phyloP scores from a whole-genome alignment of 2,797 vertebrate genomes.

The Mormyrus hasselquistii region DNA sequence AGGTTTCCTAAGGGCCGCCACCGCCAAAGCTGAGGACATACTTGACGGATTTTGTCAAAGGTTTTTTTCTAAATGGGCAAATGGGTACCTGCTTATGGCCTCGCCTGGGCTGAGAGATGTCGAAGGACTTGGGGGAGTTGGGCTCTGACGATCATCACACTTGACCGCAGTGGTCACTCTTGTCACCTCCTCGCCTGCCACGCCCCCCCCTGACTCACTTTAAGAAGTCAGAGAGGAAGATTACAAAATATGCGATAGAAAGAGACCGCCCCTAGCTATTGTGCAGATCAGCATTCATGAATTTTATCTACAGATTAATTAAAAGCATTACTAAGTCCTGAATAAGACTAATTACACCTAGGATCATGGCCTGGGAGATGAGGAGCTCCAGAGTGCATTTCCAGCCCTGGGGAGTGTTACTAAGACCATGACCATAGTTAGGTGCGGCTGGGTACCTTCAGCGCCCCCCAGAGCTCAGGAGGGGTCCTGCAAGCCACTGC shows the following conservation, averaged over 20 bases:
- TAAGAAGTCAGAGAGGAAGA: neutral
- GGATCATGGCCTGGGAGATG: neutral
- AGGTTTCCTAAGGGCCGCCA: neutral
- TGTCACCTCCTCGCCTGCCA: neutral
- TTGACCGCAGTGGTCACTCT: neutral
- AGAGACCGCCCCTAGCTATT: neutral
- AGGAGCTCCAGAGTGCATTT: neutral
- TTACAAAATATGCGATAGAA: neutral
- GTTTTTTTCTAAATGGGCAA: neutral
- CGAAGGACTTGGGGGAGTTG: neutral
- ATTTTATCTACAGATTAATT: slow-evolving; percentile 27
- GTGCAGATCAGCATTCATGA: neutral
- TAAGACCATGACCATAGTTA: neutral
- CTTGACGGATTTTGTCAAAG: neutral
- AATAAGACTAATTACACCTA: neutral
- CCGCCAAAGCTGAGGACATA: neutral
- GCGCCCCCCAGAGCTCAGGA: neutral
- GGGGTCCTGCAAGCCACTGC: neutral
- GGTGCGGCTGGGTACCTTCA: neutral
- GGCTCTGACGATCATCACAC: neutral
- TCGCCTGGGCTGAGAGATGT: neutral
- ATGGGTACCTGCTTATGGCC: neutral
- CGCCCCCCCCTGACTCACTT: neutral
- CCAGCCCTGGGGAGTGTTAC: neutral
- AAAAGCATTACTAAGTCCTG: slow-evolving; percentile 28